phyloP scores from a whole-genome alignment of 37 sponge, comb jelly and placozoan genomes.

The Halisarca cf. caerulea region DNA sequence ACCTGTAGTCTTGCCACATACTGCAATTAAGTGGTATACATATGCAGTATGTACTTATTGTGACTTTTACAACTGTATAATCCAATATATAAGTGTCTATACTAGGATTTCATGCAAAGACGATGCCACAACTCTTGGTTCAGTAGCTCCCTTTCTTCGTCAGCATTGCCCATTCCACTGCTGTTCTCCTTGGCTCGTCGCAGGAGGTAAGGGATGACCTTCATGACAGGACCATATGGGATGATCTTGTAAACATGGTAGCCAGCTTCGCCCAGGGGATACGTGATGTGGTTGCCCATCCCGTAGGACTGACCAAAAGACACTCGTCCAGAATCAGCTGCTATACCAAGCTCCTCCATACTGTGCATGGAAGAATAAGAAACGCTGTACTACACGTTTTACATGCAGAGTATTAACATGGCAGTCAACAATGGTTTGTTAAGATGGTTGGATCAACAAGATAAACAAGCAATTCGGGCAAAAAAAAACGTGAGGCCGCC shows the following conservation, averaged over 20 bases:
- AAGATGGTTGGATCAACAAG: no score
- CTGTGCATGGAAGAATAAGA: background rate
- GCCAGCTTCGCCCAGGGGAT: constrained; percentile 72
- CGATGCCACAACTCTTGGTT: constrained; percentile 61
- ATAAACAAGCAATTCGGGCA: no score
- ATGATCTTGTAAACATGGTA: constrained; percentile 73
- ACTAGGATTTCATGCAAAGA: background rate
- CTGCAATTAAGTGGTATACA: no score
- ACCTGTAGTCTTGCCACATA: no score
- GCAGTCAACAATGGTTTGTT: no score
- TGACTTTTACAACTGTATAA: no score
- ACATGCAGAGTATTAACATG: background rate
- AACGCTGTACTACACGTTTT: background rate
- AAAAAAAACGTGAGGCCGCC: no score
- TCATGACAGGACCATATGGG: constrained; percentile 77
- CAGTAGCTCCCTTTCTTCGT: constrained; percentile 61
- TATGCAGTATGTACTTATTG: no score
- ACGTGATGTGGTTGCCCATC: constrained; percentile 84
- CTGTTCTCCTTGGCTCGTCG: constrained; percentile 87
- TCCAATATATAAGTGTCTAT: no score
- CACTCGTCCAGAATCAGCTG: constrained; percentile 47
- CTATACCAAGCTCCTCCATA: constrained; percentile 53
- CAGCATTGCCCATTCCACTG: constrained; percentile 58
- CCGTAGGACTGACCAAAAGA: constrained; percentile 89
- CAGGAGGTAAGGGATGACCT: constrained; percentile 80